Percentiles rank a stretch among this genome's conserved stretches.
These are phyloP conservation scores for Nymphalis urticae DNA, from an alignment of 2,888 invertebrate species.

Conservation along the genomic window DNA sequence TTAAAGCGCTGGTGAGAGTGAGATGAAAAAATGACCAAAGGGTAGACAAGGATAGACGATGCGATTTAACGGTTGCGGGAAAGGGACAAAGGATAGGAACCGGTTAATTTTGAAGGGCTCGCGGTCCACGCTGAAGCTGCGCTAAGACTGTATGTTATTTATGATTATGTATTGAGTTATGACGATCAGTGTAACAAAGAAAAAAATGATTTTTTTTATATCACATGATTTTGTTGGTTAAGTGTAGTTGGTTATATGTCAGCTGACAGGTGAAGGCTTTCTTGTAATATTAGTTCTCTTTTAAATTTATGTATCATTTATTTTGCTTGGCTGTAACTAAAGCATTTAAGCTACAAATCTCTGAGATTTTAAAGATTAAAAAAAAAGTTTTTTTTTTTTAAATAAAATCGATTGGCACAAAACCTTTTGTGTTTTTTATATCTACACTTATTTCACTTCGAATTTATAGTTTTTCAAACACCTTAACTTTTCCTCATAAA, in stretches of 20 bases:
- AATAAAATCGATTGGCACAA: too few relatives aligned
- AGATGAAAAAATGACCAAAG: constrained; percentile 78
- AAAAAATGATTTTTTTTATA: constrained; percentile 13
- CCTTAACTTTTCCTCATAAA: too few relatives aligned
- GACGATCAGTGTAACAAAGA: constrained; percentile 33
- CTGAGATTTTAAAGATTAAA: too few relatives aligned
- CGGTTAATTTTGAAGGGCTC: constrained; percentile 81
- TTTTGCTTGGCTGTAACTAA: too few relatives aligned
- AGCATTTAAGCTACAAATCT: too few relatives aligned
- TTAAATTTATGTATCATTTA: too few relatives aligned
- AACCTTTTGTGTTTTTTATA: too few relatives aligned
- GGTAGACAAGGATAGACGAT: constrained; percentile 58
- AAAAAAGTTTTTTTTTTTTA: too few relatives aligned
- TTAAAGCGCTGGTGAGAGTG: constrained; percentile 74
- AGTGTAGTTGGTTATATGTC: constrained; percentile 7
- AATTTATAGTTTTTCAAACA: too few relatives aligned
- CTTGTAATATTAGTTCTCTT: background rate
- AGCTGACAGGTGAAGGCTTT: background rate
- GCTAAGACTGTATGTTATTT: constrained; percentile 50
- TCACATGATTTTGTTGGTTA: constrained; percentile 18
- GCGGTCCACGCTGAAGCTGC: constrained; percentile 56
- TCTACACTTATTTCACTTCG: too few relatives aligned
- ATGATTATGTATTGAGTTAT: constrained; percentile 67
- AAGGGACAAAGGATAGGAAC: constrained; percentile 57
- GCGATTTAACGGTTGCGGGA: constrained; percentile 41